Base-by-base conservation (phyloP, 2,888 invertebrate genomes). In the Poecilus cupreus region DNA sequence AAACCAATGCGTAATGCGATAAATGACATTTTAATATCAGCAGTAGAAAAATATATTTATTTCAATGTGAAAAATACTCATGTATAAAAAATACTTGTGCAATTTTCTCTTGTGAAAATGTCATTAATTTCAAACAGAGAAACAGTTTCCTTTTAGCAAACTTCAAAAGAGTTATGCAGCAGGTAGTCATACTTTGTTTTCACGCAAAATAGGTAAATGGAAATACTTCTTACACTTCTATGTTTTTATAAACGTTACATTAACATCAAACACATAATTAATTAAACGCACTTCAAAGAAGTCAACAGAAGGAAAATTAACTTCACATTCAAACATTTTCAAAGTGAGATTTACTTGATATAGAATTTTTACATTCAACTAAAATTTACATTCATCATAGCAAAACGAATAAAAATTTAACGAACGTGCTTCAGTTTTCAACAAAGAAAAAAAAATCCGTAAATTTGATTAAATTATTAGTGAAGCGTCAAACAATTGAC, bases 351-450 rank as follows among this genome's bases (percentile, higher is more conserved):
- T n/a, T 32, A 32, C 8, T 1, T 2, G n/a, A 60, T 26, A 24
- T 60, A 22, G n/a, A 13, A 13, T 60, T 26, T 60, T 60, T 60
- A 26, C 26, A 60, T 26, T 26, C 26, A 24, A 60, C n/a, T 60
- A 60, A 57, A 60, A 60, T 60, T 24, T 6, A n/a, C 24, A 60
- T 60, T 26, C 60, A 22, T 57, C 24, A 60, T n/a, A n/a, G n/a
- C n/a, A 60, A 24, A 26, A 13, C 22, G 26, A 60, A 60, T 57
- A 60, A 60, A 60, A 60, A 22, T 60, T 22, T 60, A n/a, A 60
- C 60, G 60, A 60, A 60, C 60, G 60, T 60, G 60, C 26, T 60
- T 60, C 24, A 26, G 26, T 60, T 60, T 60, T 60, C n/a, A 57
- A 51, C 51, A 51, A 51, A 51, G 13, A 10, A 24, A 24, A 57